Percentiles rank a stretch among this genome's conserved stretches.
These are phyloP conservation scores for Thymallus thymallus DNA, from an alignment of 2,113 vertebrate species.

Conservation along the genomic window DNA sequence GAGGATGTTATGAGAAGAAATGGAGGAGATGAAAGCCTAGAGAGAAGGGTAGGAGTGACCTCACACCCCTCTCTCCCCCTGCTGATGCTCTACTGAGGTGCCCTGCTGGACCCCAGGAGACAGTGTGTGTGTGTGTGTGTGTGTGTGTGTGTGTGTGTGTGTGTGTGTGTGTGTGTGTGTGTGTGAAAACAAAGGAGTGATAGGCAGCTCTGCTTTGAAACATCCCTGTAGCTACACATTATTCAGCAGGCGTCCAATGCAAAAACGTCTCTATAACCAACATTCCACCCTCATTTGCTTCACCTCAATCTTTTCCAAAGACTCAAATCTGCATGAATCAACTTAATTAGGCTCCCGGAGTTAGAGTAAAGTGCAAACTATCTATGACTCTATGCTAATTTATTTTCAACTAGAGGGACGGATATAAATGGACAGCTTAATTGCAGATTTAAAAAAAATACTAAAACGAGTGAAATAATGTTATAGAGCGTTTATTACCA, in stretches of 20 bases:
- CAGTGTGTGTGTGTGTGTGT: constrained; percentile 9
- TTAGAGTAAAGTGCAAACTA: constrained; percentile 9
- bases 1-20: too few species aligned
- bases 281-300: background rate
- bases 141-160: constrained; percentile 13
- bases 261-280: too few species aligned
- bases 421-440: too few species aligned
- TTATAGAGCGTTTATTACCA: too few species aligned
- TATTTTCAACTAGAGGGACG: too few species aligned
- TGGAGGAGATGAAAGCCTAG: too few species aligned
- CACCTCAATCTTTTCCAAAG: constrained; percentile 5
- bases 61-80: background rate
- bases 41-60: constrained; percentile 20
- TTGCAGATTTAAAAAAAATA: too few species aligned
- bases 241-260: too few species aligned
- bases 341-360: constrained; percentile 30
- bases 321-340: constrained; percentile 12
- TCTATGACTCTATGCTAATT: background rate
- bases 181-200: constrained; percentile 42
- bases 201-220: constrained; percentile 26
- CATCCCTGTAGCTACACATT: constrained; percentile 13
- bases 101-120: background rate
- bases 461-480: too few species aligned
- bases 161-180: constrained; percentile 9
- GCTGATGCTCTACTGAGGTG: constrained; percentile 19